Base-by-base conservation (phyloP, 2,113 vertebrate genomes). In the Uria aalge region DNA sequence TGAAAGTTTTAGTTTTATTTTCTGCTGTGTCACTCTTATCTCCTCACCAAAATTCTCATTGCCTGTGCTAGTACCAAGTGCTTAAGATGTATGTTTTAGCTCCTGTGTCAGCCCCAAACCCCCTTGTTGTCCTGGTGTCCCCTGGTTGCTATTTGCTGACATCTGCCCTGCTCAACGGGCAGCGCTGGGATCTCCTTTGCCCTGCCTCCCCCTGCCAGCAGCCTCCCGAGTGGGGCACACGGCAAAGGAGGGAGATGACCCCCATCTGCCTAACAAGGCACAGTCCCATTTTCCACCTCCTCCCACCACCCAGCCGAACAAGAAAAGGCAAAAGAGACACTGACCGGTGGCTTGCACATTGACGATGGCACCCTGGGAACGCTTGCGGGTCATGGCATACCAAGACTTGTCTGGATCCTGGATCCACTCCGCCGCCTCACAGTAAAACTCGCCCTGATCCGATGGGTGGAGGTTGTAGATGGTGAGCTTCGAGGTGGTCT, bases 301-400 rank as follows among this genome's bases (percentile, higher is more conserved):
- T 85, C 88, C 94, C 92, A 23, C 34, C 17, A 6, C 72, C 77
- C 80, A 48, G 22, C 20, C 1, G 0, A 75, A 13, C 2, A 12
- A 52, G 88, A 71, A 40, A 63, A 88, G 29, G 40, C 50, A 81
- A 23, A 91, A 63, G 21, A 81, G 85, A 96, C 43, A 98, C 98
- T 97, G 81, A 99, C 99, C 99, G 1, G 99, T 99, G 90, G 99
- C 99, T 97, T 99, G 99, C 90, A 99, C 97, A 20, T 98, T 99
- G 96, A 99, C 98, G n/a, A 98, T 93, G 8, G 99, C 98, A 14
- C 99, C 99, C 87, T 99, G 98, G 1, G 99, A 99, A 90, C 99
- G 99, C 95, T 99, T 99, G 90, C 98, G 98, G n/a, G 99, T 99
- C 99, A 99, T 99, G 90, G 99, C 97, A 0, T 99, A 99, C 99